phyloP scores from a whole-genome alignment of 2,797 vertebrate genomes.

The Gallinago stenura region DNA sequence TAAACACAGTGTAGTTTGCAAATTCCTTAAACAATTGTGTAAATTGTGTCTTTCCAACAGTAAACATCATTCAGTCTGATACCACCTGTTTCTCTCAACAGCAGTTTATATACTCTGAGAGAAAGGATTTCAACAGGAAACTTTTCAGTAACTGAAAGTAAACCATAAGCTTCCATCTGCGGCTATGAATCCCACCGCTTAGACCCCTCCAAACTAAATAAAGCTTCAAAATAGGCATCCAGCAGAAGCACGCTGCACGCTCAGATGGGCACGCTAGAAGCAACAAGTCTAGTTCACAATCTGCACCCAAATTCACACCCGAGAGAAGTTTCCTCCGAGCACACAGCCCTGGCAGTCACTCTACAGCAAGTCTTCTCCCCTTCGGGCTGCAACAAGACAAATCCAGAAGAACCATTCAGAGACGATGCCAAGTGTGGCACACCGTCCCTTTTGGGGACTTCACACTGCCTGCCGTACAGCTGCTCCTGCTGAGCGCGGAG shows the following conservation, averaged over 20 bases:
- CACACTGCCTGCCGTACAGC: accelerated
- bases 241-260: not conserved
- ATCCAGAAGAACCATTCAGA: not conserved
- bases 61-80: not conserved
- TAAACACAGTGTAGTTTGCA: not conserved
- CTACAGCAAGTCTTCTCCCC: not conserved
- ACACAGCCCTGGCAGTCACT: accelerated
- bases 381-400: not conserved
- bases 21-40: not conserved
- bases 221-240: not conserved
- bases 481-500: accelerated
- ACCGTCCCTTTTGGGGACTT: not conserved
- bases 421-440: not conserved
- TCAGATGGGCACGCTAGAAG: not conserved
- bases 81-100: not conserved
- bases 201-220: not conserved
- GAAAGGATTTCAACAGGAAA: not conserved
- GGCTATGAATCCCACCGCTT: not conserved
- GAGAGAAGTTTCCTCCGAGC: accelerated
- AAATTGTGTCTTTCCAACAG: not conserved
- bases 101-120: not conserved
- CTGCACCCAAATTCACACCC: accelerated
- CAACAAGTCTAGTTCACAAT: accelerated
- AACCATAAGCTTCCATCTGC: not conserved
- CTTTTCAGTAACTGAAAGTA: not conserved